phyloP scores from a whole-genome alignment of 2,888 invertebrate genomes.

The Synanthedon formicaeformis region DNA sequence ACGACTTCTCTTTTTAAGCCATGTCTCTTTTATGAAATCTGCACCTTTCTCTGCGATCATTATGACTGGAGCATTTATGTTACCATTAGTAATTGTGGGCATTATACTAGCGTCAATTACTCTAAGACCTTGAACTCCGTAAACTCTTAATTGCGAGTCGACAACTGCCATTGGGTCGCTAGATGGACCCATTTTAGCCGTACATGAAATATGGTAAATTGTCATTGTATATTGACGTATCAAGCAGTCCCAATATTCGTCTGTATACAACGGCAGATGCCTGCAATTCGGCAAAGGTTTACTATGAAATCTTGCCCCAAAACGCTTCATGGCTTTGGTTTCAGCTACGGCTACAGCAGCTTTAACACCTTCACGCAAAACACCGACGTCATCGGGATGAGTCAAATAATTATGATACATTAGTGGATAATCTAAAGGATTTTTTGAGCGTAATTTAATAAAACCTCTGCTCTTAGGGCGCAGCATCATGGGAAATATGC shows the following conservation, averaged over 20 bases:
- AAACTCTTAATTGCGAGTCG: constrained; percentile 80
- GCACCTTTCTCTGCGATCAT: constrained; percentile 91
- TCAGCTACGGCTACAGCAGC: constrained; percentile 85
- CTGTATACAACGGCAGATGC: constrained; percentile 80
- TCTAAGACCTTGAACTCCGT: constrained; percentile 81
- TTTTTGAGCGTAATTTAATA: constrained; percentile 77
- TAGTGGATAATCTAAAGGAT: constrained; percentile 84
- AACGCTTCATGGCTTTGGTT: constrained; percentile 81
- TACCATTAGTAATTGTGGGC: constrained; percentile 88
- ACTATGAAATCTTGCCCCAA: constrained; percentile 82
- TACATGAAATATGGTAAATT: constrained; percentile 87
- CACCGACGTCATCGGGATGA: constrained; percentile 85
- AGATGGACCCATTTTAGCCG: constrained; percentile 86
- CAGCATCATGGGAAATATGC: constrained; percentile 89
- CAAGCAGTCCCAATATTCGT: constrained; percentile 89
- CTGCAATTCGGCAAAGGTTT: constrained; percentile 86
- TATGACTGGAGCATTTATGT: constrained; percentile 87
- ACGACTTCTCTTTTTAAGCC: constrained; percentile 53
- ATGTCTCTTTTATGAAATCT: constrained; percentile 81
- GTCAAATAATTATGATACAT: constrained; percentile 93
- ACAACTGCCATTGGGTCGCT: constrained; percentile 85
- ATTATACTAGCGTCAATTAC: constrained; percentile 91
- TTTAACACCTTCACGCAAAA: constrained; percentile 87
- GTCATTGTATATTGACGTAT: constrained; percentile 89
- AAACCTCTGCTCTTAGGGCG: constrained; percentile 88